Evolutionary conservation across 2,797 vertebrate genomes (phyloP).

Genomic region (Propithecus perrieri): DNA sequence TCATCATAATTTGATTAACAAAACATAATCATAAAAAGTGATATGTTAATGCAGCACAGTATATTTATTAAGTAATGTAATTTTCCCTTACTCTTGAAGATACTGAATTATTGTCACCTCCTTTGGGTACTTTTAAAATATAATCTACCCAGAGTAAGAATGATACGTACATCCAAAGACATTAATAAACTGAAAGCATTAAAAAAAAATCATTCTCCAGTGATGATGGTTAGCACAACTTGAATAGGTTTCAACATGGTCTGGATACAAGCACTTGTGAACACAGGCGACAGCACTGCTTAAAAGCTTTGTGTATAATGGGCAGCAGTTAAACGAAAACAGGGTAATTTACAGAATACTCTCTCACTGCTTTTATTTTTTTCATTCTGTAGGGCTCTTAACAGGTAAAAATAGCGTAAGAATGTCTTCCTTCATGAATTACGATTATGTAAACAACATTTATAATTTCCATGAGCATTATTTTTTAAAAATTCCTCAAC

Average conservation of each 20-base stretch:
- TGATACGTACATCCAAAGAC: not conserved
- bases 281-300: not conserved
- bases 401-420: not conserved
- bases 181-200: not conserved
- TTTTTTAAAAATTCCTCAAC: not conserved
- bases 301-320: not conserved
- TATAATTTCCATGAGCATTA: not conserved
- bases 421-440: not conserved
- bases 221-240: not conserved
- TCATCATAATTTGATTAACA: not conserved
- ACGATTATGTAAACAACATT: not conserved
- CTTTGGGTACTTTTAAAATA: not conserved
- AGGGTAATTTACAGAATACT: not conserved
- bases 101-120: not conserved
- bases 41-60: not conserved
- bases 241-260: not conserved
- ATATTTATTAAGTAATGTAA: not conserved
- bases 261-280: accelerated
- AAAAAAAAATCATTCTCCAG: not conserved
- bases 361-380: not conserved
- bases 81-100: not conserved
- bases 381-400: not conserved
- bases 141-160: not conserved
- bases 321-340: not conserved
- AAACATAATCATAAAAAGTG: not conserved